Conservation (phyloP, 2,888 invertebrate genomes). For the Amblyjoppa proteus region DNA sequence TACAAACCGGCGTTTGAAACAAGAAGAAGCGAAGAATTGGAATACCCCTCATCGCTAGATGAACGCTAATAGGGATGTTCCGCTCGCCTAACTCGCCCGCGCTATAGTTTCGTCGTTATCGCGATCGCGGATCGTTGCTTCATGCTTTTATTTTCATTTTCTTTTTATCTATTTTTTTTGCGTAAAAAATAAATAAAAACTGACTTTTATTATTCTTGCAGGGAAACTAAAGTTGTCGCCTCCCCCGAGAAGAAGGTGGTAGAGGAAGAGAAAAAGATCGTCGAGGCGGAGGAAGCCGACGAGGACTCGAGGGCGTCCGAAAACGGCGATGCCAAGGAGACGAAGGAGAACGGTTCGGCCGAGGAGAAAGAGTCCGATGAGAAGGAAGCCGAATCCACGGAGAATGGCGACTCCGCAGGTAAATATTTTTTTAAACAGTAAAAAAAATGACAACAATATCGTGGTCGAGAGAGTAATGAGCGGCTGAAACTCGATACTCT, state of each 20-base stretch:
- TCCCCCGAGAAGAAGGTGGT: slow-evolving; percentile 85
- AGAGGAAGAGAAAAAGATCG: slow-evolving; percentile 85
- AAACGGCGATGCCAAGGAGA: slow-evolving; percentile 82
- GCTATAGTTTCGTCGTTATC: background rate
- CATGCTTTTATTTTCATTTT: background rate
- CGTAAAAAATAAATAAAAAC: background rate
- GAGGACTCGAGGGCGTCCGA: slow-evolving; percentile 84
- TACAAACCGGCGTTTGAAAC: background rate
- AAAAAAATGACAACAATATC: background rate
- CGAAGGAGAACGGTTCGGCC: slow-evolving; percentile 84
- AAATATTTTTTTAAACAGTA: slow-evolving; percentile 29
- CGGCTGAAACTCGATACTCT: background rate
- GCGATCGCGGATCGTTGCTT: background rate
- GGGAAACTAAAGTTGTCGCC: slow-evolving; percentile 83
- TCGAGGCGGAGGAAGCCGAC: slow-evolving; percentile 85
- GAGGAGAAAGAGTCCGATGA: slow-evolving; percentile 84
- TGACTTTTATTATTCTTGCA: slow-evolving; percentile 67
- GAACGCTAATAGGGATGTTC: slow-evolving; percentile 7
- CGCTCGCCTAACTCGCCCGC: slow-evolving; percentile 1
- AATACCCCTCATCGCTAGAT: background rate
- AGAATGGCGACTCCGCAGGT: slow-evolving; percentile 85
- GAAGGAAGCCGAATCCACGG: slow-evolving; percentile 84
- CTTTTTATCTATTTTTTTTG: background rate
- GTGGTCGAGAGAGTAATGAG: background rate
- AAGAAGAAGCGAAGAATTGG: background rate